Conservation (phyloP, 2,113 vertebrate genomes). For the Delphinapterus leucas region DNA sequence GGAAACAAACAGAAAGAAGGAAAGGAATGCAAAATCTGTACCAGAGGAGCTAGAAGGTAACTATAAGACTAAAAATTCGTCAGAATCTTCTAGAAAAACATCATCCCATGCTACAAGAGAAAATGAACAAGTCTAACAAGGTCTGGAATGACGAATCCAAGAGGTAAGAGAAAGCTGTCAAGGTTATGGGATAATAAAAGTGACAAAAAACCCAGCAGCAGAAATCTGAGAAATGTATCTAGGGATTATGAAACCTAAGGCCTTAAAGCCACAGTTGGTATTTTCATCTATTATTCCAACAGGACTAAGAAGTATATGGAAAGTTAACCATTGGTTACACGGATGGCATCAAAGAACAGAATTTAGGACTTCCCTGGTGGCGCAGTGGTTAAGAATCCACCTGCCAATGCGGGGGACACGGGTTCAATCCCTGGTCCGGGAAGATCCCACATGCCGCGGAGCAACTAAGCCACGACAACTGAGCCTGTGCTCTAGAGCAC, state of each 20-base stretch:
- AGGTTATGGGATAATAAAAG: background rate
- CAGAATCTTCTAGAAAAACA: conserved; percentile 24
- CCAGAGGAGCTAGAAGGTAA: background rate
- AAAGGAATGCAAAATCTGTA: background rate
- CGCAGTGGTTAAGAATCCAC: background rate
- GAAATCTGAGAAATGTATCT: background rate
- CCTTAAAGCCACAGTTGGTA: background rate
- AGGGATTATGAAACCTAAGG: background rate
- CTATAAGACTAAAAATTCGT: background rate
- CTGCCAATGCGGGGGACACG: background rate
- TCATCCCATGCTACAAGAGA: background rate
- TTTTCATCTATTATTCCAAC: conserved; percentile 40
- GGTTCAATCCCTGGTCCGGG: background rate
- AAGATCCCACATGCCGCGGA: background rate
- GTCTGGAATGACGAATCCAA: background rate
- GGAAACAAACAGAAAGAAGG: background rate
- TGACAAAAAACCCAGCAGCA: background rate
- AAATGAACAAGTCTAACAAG: conserved; percentile 41
- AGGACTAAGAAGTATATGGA: background rate
- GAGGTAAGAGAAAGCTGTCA: conserved; percentile 1
- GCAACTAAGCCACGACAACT: too few relatives aligned
- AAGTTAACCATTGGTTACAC: conserved; percentile 17
- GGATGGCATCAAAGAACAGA: background rate
- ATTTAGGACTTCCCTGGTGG: background rate
- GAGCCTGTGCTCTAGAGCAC: too few relatives aligned